Percentiles rank a stretch among this genome's conserved stretches.
phyloP scores from a whole-genome alignment of 2,888 invertebrate genomes.

The Beris chalybata region DNA sequence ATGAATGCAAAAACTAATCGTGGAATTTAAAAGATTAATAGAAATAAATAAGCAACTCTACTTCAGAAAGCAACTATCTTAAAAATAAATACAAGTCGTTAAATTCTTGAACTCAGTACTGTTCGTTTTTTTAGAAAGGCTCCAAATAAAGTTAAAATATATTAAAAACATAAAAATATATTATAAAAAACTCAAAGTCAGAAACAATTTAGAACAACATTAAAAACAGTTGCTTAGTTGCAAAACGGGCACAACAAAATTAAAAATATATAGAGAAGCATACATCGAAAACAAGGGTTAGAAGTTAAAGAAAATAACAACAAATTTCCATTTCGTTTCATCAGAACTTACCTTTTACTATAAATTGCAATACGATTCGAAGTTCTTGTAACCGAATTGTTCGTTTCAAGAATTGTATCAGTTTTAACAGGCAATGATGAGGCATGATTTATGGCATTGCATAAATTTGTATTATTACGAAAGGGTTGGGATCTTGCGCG shows the following conservation, averaged over 20 bases:
- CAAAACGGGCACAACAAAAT: background rate
- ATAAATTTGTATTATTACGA: constrained; percentile 50
- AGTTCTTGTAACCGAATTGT: constrained; percentile 29
- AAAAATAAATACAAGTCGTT: too few species aligned
- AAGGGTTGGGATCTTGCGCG: constrained; percentile 57
- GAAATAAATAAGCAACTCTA: too few species aligned
- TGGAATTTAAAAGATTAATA: too few species aligned
- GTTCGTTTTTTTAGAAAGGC: too few species aligned
- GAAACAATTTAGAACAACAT: too few species aligned
- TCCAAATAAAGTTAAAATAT: too few species aligned
- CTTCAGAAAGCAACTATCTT: too few species aligned
- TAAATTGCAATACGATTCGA: constrained; percentile 53
- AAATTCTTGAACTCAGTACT: too few species aligned
- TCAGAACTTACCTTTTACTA: constrained; percentile 55
- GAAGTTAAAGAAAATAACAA: too few species aligned
- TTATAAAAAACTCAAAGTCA: too few species aligned
- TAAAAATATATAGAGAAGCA: constrained; percentile 34
- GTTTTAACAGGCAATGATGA: constrained; percentile 38
- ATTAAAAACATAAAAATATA: too few species aligned
- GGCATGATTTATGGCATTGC: constrained; percentile 43
- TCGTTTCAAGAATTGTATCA: constrained; percentile 30
- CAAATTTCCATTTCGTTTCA: constrained; percentile 7
- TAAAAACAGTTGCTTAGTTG: background rate
- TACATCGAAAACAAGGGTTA: constrained; percentile 35
- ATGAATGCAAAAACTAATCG: too few species aligned